Conservation (phyloP, 2,113 vertebrate species). For the Misgurnus anguillicaudatus region DNA sequence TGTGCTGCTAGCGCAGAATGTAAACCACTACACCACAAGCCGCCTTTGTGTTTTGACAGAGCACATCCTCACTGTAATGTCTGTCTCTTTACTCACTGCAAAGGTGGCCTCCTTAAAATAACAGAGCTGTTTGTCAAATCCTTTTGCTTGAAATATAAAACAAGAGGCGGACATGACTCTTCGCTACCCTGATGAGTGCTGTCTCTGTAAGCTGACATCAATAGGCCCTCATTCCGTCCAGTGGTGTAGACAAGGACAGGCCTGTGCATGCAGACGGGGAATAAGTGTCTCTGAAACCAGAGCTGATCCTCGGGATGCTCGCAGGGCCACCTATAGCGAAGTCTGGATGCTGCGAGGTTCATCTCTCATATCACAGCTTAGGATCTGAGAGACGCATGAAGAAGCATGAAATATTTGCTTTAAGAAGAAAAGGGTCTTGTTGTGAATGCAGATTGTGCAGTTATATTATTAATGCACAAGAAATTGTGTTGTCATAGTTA, state of each 20-base stretch:
- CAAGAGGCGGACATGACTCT: conserved; percentile 35
- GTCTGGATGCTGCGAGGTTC: conserved; percentile 20
- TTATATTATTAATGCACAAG: background rate
- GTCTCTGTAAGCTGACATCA: conserved; percentile 40
- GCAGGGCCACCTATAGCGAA: conserved; percentile 20
- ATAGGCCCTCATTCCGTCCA: conserved; percentile 46
- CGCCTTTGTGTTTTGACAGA: conserved; percentile 31
- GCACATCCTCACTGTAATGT: conserved; percentile 43
- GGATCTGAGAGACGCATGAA: background rate
- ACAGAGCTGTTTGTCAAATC: conserved; percentile 34
- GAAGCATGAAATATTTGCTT: conserved; percentile 2
- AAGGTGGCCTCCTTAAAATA: conserved; percentile 39
- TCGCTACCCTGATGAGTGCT: conserved; percentile 40
- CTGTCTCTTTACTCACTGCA: conserved; percentile 28
- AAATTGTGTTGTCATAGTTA: too few species aligned
- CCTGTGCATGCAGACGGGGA: conserved; percentile 27
- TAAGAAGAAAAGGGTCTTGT: background rate
- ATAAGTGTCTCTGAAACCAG: conserved; percentile 6
- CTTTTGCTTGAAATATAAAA: conserved; percentile 40
- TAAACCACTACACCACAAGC: conserved; percentile 14
- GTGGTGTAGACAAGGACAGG: conserved; percentile 41
- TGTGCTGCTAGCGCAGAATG: conserved; percentile 14
- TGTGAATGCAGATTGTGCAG: background rate
- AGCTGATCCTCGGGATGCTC: conserved; percentile 20
- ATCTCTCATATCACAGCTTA: background rate